Evolutionary conservation across 2,113 vertebrate species (phyloP).

Genomic region (Eulemur macaco): DNA sequence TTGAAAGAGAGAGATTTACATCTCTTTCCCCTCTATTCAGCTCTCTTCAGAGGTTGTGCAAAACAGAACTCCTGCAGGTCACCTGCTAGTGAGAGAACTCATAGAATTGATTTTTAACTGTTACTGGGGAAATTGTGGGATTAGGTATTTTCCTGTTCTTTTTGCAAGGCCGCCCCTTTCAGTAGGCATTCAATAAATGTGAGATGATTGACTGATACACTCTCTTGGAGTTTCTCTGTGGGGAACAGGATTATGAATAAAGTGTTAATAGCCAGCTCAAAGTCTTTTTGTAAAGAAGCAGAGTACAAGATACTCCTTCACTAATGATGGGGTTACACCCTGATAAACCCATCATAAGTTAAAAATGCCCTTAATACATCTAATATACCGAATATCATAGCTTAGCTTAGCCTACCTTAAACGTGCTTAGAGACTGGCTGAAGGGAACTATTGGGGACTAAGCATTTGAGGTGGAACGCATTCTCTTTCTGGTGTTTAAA

Average conservation of each 20-base stretch:
- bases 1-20: too few relatives aligned
- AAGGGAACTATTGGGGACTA: background rate
- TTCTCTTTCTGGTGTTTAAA: slow-evolving; percentile 46
- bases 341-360: background rate
- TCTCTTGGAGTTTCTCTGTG: slow-evolving; percentile 35
- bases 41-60: too few relatives aligned
- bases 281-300: slow-evolving; percentile 17
- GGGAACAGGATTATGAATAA: background rate
- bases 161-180: too few relatives aligned
- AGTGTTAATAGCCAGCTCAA: background rate
- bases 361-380: background rate
- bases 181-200: background rate
- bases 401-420: background rate
- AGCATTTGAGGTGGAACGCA: background rate
- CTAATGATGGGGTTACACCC: background rate
- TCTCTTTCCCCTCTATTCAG: too few relatives aligned
- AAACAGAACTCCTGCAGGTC: too few relatives aligned
- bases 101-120: too few relatives aligned
- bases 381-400: background rate
- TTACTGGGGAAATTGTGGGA: too few relatives aligned
- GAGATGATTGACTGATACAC: background rate
- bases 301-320: background rate
- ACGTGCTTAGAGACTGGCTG: background rate
- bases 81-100: too few relatives aligned
- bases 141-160: too few relatives aligned